These are phyloP conservation scores for Idaea straminata DNA, from an alignment of 2,888 invertebrate species.

Conservation along the genomic window DNA sequence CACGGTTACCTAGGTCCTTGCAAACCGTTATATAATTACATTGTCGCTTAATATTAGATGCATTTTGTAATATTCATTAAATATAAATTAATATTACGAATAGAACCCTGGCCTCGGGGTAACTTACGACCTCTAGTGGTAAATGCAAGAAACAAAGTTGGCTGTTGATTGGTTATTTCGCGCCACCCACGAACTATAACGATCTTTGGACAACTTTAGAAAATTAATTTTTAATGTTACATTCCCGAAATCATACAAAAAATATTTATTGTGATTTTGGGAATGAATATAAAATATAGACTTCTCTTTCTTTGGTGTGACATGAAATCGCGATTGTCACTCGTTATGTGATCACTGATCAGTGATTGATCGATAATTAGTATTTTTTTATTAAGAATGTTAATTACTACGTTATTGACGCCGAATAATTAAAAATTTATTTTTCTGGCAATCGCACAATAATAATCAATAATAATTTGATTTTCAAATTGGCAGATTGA, in stretches of 20 bases:
- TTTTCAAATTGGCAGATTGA: too few species aligned
- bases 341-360: too few species aligned
- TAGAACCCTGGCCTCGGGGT: slow-evolving; percentile 33
- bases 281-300: neutral
- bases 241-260: neutral
- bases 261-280: neutral
- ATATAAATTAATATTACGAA: slow-evolving; percentile 37
- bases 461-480: too few species aligned
- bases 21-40: slow-evolving; percentile 38
- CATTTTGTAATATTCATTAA: slow-evolving; percentile 36
- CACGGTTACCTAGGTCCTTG: slow-evolving; percentile 10
- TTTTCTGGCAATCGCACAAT: too few species aligned
- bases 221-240: neutral
- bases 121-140: slow-evolving; percentile 34
- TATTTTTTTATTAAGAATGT: too few species aligned
- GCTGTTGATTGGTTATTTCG: slow-evolving; percentile 13
- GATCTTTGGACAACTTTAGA: slow-evolving; percentile 8
- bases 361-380: too few species aligned
- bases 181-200: slow-evolving; percentile 21
- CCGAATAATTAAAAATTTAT: too few species aligned
- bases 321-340: too few species aligned
- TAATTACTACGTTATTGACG: too few species aligned
- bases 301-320: neutral
- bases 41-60: slow-evolving; percentile 37
- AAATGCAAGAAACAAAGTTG: slow-evolving; percentile 14